Base-by-base conservation (phyloP, 2,113 vertebrate genomes). In the Monopterus albus region DNA sequence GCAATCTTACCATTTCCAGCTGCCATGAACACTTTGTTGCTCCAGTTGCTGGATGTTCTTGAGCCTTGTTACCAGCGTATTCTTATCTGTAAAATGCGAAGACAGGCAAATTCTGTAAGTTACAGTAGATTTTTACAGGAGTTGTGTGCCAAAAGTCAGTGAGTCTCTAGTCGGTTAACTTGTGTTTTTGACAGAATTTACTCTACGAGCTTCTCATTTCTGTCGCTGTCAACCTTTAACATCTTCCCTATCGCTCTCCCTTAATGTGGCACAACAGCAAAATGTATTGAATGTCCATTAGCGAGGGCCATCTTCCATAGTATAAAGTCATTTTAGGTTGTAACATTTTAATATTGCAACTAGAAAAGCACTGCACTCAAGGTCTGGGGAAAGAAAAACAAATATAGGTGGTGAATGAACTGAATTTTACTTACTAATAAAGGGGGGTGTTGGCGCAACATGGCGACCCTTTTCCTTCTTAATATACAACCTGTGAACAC, bases 401-500 rank as follows among this genome's bases (percentile, higher is more conserved):
- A 28, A 55, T 20, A 25, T 18, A 21, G 10, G 39, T 42, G 12
- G 7, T 3, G 0, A 25, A 33, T 23, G 0, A 46, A 28, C 21
- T 40, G 40, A 67, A 53, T 51, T 55, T 64, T 75, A 58, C 11
- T 11, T 28, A 40, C 17, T 20, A 0, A 66, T 7, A 49, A 61
- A 40, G 61, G 56, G 58, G 62, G 23, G 29, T 79, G 51, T 15
- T 15, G 26, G 7, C 13, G 0, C 53, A 45, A 75, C 33, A 56
- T 75, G 57, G 59, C 51, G 66, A 55, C 76, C 23, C 18, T 2
- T 10, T 21, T 33, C 35, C n/a, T n/a, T n/a, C n/a, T n/a, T 18
- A 21, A 52, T 12, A 38, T 3, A 67, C 50, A 79, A 57, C 78
- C 84, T 88, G 79, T 36, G 7, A 75, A 82, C 64, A 81, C 76